Evolutionary conservation across 1,140 invertebrate genomes (phyloP), one percentile per base, ranked within the genome.

Genomic region (Solenopsis invicta): DNA sequence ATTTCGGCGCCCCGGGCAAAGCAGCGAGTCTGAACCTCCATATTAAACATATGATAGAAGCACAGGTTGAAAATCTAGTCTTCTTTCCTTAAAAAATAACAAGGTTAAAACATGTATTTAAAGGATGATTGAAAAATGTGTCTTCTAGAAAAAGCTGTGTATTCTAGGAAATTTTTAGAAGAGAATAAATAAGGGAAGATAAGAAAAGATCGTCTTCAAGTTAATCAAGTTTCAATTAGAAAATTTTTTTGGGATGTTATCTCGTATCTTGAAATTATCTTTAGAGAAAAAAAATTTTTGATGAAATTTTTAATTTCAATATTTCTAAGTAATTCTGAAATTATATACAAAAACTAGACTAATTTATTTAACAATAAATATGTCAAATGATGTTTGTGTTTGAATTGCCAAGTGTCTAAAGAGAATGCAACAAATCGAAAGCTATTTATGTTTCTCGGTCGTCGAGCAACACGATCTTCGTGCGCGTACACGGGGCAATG

Each of bases 1-100:
- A 82, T 84, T 84, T 84, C 56, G 80, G 80, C 69, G 80, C 80
- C 80, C 29, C 24, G 41, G 69, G 80, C 80, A 18, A 74, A 61
- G 1, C 2, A 54, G 24, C 80, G 78, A 81, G 64, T 71, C 78
- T 21, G 37, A 66, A 13, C 16, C 10, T 81, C 37, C 62, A 56
- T 81, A 69, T 81, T 78, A 64, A 78, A 62, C 29, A 13, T 24
- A 24, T 37, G 77, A 81, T 81, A 81, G 78, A 81, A 81, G 24
- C 64, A 1, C 21, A 29, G 77, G 34, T 24, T 71, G 77, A 54
- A 34, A 81, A 41, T 81, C 64, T 45, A 56, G 12, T 37, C 52
- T 54, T 45, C 24, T 56, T 41, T 24, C n/a, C 41, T 18, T 77
- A 29, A 76, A 34, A 61, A 34, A 29, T 29, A 29, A 29, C 29